Evolutionary conservation across 1,140 invertebrate species (phyloP).

Genomic region (Manduca sexta): DNA sequence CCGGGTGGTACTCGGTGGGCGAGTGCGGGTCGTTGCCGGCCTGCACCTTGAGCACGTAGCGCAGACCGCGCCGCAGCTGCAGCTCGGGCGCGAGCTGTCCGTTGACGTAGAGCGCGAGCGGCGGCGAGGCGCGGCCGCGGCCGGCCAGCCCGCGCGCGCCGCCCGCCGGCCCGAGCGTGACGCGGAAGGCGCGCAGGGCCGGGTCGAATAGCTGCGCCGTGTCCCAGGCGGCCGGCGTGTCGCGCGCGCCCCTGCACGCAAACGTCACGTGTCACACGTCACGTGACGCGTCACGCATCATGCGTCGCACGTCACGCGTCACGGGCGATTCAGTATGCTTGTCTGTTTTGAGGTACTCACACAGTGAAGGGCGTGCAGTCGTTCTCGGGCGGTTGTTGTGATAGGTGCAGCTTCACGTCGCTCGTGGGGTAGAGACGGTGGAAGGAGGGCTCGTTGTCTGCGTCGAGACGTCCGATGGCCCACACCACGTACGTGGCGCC

Average conservation of each 20-base stretch:
- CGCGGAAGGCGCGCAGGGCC: constrained; percentile 79
- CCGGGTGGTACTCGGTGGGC: constrained; percentile 90
- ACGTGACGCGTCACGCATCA: neutral
- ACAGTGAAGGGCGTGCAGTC: constrained; percentile 83
- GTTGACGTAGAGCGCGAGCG: constrained; percentile 89
- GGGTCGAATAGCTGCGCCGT: constrained; percentile 85
- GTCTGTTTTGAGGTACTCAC: constrained; percentile 20
- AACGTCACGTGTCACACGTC: neutral
- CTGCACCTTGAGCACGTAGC: constrained; percentile 86
- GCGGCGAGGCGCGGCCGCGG: constrained; percentile 70
- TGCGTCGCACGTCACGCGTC: neutral
- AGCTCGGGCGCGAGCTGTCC: constrained; percentile 90
- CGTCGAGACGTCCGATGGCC: constrained; percentile 88
- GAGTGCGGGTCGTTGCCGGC: constrained; percentile 94
- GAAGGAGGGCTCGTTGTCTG: constrained; percentile 86
- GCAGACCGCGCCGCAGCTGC: constrained; percentile 88
- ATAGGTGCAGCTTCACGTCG: constrained; percentile 80
- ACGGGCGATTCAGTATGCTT: neutral
- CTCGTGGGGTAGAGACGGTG: constrained; percentile 87
- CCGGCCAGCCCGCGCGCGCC: constrained; percentile 34
- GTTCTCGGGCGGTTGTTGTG: constrained; percentile 76
- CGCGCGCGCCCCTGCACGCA: constrained; percentile 10
- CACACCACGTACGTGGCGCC: constrained; percentile 83
- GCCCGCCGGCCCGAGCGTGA: constrained; percentile 38
- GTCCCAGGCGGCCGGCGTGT: constrained; percentile 76